Conservation (phyloP, 1,140 invertebrate species). For the Pseudachorutes palmiensis region DNA sequence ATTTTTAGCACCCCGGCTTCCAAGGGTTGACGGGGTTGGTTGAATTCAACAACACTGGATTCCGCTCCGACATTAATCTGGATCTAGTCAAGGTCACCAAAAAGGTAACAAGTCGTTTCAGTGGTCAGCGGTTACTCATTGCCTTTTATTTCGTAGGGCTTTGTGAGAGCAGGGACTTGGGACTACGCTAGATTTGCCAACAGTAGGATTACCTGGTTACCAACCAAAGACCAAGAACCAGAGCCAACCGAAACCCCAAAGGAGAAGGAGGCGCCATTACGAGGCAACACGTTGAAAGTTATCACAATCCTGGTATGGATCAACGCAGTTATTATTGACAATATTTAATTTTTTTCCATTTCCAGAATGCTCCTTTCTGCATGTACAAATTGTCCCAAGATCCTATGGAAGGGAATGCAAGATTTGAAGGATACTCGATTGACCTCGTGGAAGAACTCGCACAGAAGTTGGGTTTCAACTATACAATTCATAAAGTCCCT, state of each 20-base stretch:
- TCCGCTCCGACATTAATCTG: constrained; percentile 78
- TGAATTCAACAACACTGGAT: constrained; percentile 88
- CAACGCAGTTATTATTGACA: neutral
- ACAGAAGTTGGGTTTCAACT: constrained; percentile 69
- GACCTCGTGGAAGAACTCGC: constrained; percentile 81
- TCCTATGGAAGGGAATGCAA: constrained; percentile 9
- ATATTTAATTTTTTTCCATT: neutral
- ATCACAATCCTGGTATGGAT: constrained; percentile 73
- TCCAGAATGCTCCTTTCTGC: constrained; percentile 5
- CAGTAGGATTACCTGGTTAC: constrained; percentile 74
- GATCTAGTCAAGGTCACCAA: constrained; percentile 77
- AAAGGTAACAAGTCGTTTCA: constrained; percentile 39
- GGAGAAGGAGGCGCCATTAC: constrained; percentile 56
- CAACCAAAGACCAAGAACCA: constrained; percentile 56
- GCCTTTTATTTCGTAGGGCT: constrained; percentile 47
- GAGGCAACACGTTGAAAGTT: constrained; percentile 84
- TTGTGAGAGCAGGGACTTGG: constrained; percentile 82
- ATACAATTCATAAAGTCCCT: constrained; percentile 65
- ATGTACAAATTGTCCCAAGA: constrained; percentile 17
- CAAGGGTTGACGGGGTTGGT: constrained; percentile 83
- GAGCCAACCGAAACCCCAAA: constrained; percentile 44
- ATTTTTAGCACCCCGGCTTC: constrained; percentile 52
- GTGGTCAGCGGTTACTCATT: neutral
- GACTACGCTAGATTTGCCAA: constrained; percentile 67
- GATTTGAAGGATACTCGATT: constrained; percentile 70